Percentiles rank a stretch among this genome's conserved stretches.
These are phyloP conservation scores for Perca schrenkii DNA, from an alignment of 2,113 vertebrate species.

Conservation along the genomic window DNA sequence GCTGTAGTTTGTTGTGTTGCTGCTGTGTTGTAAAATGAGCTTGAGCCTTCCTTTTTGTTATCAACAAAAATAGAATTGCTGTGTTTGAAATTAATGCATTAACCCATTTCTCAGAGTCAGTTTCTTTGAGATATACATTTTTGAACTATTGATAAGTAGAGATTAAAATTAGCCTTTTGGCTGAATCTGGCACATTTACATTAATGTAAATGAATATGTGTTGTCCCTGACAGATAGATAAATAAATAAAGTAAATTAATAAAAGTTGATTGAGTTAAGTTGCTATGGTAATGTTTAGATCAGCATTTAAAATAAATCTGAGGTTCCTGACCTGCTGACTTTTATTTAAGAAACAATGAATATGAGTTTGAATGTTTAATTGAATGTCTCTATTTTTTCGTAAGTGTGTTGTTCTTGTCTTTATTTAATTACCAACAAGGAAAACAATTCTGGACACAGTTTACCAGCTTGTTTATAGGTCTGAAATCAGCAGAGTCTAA, in stretches of 20 bases:
- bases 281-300: background rate
- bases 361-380: background rate
- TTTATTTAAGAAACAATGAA: too few species aligned
- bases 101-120: background rate
- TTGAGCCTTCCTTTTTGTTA: too few species aligned
- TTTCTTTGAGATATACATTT: background rate
- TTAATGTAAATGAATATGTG: background rate
- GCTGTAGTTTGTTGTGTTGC: background rate
- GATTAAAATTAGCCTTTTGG: background rate
- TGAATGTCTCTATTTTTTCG: background rate
- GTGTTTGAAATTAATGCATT: background rate
- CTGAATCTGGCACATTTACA: background rate
- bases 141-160: background rate
- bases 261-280: background rate
- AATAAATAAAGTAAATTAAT: background rate
- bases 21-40: background rate
- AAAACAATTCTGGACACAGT: background rate
- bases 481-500: background rate
- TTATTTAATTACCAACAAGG: background rate
- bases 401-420: background rate
- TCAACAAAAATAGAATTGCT: background rate
- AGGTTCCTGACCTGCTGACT: background rate
- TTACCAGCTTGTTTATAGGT: background rate
- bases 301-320: background rate
- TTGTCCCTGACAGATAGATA: background rate